Conservation (phyloP, 1,140 invertebrate species). For the Aethina tumida region DNA sequence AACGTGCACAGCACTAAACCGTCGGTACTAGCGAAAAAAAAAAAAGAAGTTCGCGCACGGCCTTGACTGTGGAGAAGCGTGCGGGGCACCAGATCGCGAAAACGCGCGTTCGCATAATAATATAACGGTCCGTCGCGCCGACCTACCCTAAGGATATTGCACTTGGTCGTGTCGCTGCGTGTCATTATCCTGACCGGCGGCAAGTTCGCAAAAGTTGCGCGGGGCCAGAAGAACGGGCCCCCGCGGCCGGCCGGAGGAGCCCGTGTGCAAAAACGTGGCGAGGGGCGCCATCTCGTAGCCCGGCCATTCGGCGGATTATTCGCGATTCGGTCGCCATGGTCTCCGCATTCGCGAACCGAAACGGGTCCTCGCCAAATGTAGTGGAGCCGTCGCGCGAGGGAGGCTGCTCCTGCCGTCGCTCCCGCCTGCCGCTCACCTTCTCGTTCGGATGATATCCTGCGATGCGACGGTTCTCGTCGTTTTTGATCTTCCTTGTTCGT, state of each 20-base stretch:
- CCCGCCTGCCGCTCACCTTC: too few relatives aligned
- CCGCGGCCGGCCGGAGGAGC: conserved; percentile 9
- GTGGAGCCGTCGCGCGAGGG: conserved; percentile 1
- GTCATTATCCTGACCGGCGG: conserved; percentile 29
- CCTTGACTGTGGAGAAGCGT: conserved; percentile 15
- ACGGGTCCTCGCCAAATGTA: conserved; percentile 2
- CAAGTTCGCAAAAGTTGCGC: conserved; percentile 30
- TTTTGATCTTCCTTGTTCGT: too few relatives aligned
- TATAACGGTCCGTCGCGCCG: too few relatives aligned
- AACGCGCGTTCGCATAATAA: too few relatives aligned
- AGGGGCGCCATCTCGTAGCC: conserved; percentile 8
- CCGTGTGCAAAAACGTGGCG: conserved; percentile 16
- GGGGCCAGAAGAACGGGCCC: conserved; percentile 19
- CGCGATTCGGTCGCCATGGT: conserved; percentile 1
- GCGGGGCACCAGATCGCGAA: conserved; percentile 19
- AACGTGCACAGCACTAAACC: too few relatives aligned
- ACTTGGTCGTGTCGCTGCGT: conserved; percentile 23
- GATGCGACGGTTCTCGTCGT: too few relatives aligned
- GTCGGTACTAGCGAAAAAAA: too few relatives aligned
- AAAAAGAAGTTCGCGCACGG: conserved; percentile 9
- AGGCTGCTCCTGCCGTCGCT: neutral
- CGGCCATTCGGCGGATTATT: conserved; percentile 8
- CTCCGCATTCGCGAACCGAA: conserved; percentile 3
- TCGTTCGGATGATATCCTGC: too few relatives aligned
- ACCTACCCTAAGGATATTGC: conserved; percentile 35